A percentile compares a stretch with the other conserved stretches of the same genome.
Evolutionary conservation across 2,797 vertebrate genomes (phyloP).

Genomic region (Leptatherina wallacei): DNA sequence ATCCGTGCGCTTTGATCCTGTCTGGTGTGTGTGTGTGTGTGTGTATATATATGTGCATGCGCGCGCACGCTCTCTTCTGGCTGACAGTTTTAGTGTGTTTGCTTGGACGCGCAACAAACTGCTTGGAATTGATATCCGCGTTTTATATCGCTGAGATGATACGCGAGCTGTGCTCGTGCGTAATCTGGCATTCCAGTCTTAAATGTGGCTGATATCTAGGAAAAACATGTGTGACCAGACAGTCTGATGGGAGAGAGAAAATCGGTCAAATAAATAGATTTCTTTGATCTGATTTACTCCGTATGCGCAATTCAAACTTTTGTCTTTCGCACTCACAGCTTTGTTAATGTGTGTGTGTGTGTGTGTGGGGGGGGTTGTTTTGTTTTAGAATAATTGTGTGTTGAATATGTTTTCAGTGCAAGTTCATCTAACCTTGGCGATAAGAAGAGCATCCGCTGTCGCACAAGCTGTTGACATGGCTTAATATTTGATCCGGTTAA

Average conservation of each 20-base stretch:
- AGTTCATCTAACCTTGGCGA: conserved; percentile 63
- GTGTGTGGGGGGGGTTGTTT: not conserved
- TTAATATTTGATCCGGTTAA: conserved; percentile 50
- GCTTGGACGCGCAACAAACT: conserved; percentile 55
- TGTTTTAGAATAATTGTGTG: not conserved
- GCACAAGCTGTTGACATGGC: conserved; percentile 53
- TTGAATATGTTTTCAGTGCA: not conserved
- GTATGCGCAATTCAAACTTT: conserved; percentile 35
- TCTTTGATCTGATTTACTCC: not conserved
- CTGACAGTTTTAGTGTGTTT: conserved; percentile 34
- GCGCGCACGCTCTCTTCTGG: not conserved
- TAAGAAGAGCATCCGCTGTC: conserved; percentile 31
- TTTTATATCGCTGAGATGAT: conserved; percentile 26
- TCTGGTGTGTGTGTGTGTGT: conserved; percentile 20
- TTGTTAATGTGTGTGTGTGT: not conserved
- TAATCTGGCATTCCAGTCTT: conserved; percentile 4
- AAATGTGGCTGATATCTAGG: conserved; percentile 34
- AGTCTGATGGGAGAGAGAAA: not conserved
- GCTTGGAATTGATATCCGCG: conserved; percentile 41
- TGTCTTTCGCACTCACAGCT: not conserved
- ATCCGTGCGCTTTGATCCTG: conserved; percentile 6
- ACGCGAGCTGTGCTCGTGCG: conserved; percentile 23
- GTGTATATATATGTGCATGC: not conserved
- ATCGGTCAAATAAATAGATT: not conserved
- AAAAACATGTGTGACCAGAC: conserved; percentile 43